These are phyloP conservation scores for Benthosema pterotum DNA, from an alignment of 2,797 vertebrate species.

Conservation along the genomic window DNA sequence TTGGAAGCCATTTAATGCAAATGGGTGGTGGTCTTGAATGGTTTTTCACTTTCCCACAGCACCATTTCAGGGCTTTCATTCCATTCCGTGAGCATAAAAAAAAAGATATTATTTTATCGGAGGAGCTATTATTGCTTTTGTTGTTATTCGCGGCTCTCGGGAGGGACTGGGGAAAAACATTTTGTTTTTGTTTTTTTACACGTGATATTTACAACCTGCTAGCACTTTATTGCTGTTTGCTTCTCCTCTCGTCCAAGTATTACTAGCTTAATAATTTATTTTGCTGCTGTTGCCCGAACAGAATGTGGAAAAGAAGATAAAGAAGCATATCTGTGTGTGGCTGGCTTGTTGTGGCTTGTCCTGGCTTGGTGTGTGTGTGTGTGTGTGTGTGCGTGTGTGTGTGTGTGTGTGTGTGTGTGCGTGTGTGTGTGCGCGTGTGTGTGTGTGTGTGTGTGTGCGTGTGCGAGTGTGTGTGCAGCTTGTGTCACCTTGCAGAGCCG, in stretches of 20 bases:
- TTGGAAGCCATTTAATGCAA: conserved; percentile 43
- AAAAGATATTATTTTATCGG: conserved; percentile 51
- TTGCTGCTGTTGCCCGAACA: conserved; percentile 12
- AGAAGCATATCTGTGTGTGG: background rate
- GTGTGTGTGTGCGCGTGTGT: conserved; percentile 38
- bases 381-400: conserved; percentile 26
- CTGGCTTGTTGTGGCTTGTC: too few relatives aligned
- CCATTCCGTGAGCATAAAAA: conserved; percentile 57
- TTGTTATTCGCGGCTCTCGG: conserved; percentile 57
- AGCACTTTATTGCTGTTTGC: conserved; percentile 19
- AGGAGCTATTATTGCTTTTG: conserved; percentile 59
- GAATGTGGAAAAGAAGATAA: conserved; percentile 21
- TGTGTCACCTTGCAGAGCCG: conserved; percentile 34
- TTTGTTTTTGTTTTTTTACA: conserved; percentile 37
- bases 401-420: conserved; percentile 33
- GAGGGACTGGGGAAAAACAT: conserved; percentile 43
- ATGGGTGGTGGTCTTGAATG: conserved; percentile 60
- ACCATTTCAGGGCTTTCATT: conserved; percentile 61
- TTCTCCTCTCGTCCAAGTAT: conserved; percentile 6
- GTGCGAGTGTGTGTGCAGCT: conserved; percentile 31
- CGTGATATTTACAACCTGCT: conserved; percentile 33
- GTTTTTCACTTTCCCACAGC: conserved; percentile 59
- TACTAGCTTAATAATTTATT: conserved; percentile 27
- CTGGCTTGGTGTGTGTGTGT: conserved; percentile 29
- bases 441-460: conserved; percentile 25